Conservation (phyloP, 1,140 invertebrate species). For the Paraescarpia echinospica region DNA sequence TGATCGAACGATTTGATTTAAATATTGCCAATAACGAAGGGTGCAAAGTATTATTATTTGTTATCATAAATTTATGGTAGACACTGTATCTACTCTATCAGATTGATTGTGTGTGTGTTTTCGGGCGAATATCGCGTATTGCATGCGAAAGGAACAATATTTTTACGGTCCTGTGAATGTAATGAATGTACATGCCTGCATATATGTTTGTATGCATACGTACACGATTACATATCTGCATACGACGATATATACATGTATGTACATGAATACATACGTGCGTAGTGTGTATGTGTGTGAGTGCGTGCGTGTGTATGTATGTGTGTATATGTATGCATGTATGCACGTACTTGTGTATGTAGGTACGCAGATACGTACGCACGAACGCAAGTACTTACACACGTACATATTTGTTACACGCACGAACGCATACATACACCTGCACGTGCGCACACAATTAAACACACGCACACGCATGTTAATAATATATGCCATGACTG, state of each 20-base stretch:
- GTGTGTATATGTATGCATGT: not conserved
- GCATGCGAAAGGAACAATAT: no score
- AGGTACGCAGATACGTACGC: not conserved
- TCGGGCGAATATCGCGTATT: no score
- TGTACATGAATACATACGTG: not conserved
- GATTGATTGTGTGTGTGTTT: no score
- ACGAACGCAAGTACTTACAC: not conserved
- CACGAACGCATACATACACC: not conserved
- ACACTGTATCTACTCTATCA: no score
- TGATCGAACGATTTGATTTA: no score
- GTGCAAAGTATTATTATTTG: no score
- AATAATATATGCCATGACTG: no score
- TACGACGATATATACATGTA: not conserved
- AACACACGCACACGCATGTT: not conserved
- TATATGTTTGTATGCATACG: not conserved
- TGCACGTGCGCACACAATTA: not conserved
- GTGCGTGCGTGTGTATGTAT: not conserved
- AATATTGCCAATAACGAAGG: no score
- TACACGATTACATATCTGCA: not conserved
- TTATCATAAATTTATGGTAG: no score
- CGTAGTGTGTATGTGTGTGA: not conserved
- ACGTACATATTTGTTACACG: not conserved
- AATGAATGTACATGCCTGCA: not conserved
- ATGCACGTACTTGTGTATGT: not conserved
- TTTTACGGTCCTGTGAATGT: no score